Conservation (phyloP, 2,888 invertebrate species). For the Meliscaeva auricollis region DNA sequence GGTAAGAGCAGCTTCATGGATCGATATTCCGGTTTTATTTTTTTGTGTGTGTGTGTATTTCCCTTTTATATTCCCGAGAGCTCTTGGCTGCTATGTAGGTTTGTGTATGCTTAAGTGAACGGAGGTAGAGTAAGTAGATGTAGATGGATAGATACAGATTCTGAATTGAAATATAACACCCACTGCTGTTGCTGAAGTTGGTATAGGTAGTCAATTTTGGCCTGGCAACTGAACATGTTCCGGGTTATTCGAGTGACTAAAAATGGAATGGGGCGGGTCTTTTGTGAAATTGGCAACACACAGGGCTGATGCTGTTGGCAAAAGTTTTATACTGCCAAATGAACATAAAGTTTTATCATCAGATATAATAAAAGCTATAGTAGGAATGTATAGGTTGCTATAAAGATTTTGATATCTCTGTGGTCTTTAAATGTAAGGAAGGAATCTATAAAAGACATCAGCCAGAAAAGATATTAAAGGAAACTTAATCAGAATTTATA, state of each 20-base stretch:
- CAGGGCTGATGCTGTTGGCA: conserved; percentile 72
- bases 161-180: conserved; percentile 58
- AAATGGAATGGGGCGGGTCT: conserved; percentile 35
- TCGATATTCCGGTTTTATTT: conserved; percentile 61
- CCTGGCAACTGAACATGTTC: conserved; percentile 53
- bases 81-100: conserved; percentile 37
- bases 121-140: conserved; percentile 22
- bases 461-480: background rate
- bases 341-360: conserved; percentile 55
- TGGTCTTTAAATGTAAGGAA: background rate
- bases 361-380: conserved; percentile 4
- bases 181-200: conserved; percentile 67
- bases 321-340: conserved; percentile 49
- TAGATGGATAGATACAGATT: conserved; percentile 45
- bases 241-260: conserved; percentile 53
- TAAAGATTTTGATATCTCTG: conserved; percentile 11
- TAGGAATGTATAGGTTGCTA: background rate
- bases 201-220: conserved; percentile 70
- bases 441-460: background rate
- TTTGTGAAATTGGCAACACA: conserved; percentile 48
- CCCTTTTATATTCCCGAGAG: conserved; percentile 48
- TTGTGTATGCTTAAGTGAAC: conserved; percentile 24
- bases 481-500: background rate
- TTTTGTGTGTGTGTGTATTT: conserved; percentile 1
- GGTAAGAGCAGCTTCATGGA: conserved; percentile 63